Evolutionary conservation across 2,797 vertebrate genomes (phyloP), one percentile per base, ranked within the genome.

Genomic region (Alcedo quadribrachys): DNA sequence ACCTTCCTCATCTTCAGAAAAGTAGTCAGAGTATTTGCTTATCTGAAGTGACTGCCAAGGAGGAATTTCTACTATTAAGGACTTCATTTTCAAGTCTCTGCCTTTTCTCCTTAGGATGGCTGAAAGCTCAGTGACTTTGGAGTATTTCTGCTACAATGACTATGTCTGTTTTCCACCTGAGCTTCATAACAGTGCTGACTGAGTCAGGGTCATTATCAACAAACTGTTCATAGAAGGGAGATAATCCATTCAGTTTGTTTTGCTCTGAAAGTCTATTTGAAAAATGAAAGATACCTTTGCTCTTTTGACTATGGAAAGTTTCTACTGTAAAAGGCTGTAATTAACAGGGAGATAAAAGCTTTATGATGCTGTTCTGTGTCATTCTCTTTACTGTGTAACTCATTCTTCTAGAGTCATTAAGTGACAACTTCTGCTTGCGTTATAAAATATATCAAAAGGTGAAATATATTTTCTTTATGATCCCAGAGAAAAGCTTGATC

Each of bases 341-440:
- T 94, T 95, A 94, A 73, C 24, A 75, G 82, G 62, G 65, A 89
- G 76, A 83, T 92, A 89, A 95, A 90, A 90, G 84, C 81, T 92
- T 91, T 89, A 91, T 46, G 73, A 83, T 63, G 79, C 28, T 71
- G 63, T 61, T 71, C 30, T 46, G 35, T 40, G 55, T 30, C 2
- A 3, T 68, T 61, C 54, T 65, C 43, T 86, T 77, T 65, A 15
- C 42, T 10, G 46, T 14, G 58, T 66, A 80, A 51, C 37, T 9
- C 43, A 28, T 20, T 6, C 43, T 92, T 48, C 69, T 60, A 54
- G 24, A 78, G 46, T 37, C 2, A 2, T 78, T 65, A 77, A 85
- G 54, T 4, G 3, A 89, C 37, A 55, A 45, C 46, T 77, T 91
- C 61, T 27, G 25, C 40, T 92, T 73, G 54, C 51, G 35, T 33